phyloP scores from a whole-genome alignment of 2,113 vertebrate species.

The Apodemus speciosus region DNA sequence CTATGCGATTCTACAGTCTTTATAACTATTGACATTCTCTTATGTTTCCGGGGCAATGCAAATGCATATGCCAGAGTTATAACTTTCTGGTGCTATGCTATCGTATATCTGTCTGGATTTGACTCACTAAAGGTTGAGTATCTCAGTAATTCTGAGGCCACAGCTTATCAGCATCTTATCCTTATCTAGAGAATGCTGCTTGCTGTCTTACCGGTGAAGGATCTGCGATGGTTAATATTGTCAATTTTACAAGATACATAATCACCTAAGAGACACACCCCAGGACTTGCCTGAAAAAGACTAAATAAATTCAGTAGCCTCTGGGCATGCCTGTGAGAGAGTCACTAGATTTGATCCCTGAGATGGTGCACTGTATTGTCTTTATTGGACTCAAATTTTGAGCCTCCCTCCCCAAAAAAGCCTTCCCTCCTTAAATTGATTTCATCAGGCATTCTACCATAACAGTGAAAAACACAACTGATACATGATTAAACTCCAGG shows the following conservation, averaged over 20 bases:
- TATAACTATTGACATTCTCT: not conserved
- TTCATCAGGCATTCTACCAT: not conserved
- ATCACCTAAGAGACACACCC: not conserved
- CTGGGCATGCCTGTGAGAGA: not conserved
- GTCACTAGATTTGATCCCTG: not conserved
- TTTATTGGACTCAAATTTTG: not conserved
- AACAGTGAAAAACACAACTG: not conserved
- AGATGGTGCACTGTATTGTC: not conserved
- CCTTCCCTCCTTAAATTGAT: not conserved
- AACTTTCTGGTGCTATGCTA: not conserved
- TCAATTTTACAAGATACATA: not conserved
- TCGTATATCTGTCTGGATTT: not conserved
- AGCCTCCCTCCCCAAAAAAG: not conserved
- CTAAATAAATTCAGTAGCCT: not conserved
- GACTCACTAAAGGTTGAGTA: not conserved
- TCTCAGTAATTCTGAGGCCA: not conserved
- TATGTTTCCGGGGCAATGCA: not conserved
- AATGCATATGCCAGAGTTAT: not conserved
- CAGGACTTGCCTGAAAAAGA: not conserved
- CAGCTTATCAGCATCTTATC: not conserved
- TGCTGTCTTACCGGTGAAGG: not conserved
- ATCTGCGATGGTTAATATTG: not conserved
- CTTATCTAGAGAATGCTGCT: not conserved
- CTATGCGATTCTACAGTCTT: not conserved
- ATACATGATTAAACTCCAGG: not conserved